Percentiles rank a stretch among this genome's conserved stretches.
These are phyloP conservation scores for Blennius ocellaris DNA, from an alignment of 2,113 vertebrate genomes.

Conservation along the genomic window DNA sequence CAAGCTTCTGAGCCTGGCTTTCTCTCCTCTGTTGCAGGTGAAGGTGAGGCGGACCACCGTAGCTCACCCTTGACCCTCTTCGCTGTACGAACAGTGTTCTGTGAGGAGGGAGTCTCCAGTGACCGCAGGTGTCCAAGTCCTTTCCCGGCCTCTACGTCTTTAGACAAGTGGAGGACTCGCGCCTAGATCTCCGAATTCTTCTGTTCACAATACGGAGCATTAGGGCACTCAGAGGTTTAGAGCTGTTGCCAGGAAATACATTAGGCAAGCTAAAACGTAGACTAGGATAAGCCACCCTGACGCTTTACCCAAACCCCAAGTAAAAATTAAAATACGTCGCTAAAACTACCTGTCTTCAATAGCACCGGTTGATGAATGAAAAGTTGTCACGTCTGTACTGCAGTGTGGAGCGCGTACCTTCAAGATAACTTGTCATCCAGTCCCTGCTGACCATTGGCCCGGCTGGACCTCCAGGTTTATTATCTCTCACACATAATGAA, in stretches of 20 bases:
- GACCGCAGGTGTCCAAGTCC: constrained; percentile 73
- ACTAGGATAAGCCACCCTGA: too few species aligned
- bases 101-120: neutral
- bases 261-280: too few species aligned
- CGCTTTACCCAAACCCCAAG: too few species aligned
- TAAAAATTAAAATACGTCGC: too few species aligned
- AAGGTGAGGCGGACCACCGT: constrained; percentile 85
- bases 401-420: constrained; percentile 53
- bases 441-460: too few species aligned
- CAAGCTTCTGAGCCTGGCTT: constrained; percentile 78
- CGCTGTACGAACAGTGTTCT: constrained; percentile 73
- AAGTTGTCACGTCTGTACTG: neutral
- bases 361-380: neutral
- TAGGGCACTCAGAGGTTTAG: too few species aligned
- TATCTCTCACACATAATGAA: too few species aligned
- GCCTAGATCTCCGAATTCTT: constrained; percentile 82
- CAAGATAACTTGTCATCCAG: constrained; percentile 11
- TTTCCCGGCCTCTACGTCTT: constrained; percentile 78
- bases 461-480: too few species aligned
- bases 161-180: constrained; percentile 78
- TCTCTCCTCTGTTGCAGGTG: constrained; percentile 82
- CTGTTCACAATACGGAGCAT: too few species aligned
- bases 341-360: neutral
- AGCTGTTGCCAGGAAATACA: too few species aligned
- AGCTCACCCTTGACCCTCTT: constrained; percentile 75